phyloP scores from a whole-genome alignment of 2,113 vertebrate genomes.

The Pachyramphus minor region DNA sequence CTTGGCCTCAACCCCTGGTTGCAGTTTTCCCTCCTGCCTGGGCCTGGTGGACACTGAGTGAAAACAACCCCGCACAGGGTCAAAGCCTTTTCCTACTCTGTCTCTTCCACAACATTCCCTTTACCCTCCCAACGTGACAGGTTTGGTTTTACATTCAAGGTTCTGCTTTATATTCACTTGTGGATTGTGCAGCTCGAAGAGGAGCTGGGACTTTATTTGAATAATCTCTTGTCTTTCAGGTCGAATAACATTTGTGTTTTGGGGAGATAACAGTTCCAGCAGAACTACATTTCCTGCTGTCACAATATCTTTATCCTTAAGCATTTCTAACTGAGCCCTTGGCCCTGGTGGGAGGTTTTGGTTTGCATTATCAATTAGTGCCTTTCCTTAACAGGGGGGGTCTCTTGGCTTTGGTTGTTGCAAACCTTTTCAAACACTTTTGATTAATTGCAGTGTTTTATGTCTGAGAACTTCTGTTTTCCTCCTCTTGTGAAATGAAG shows the following conservation, averaged over 20 bases:
- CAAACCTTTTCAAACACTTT: background rate
- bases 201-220: background rate
- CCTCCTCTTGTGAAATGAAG: background rate
- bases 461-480: conserved; percentile 34
- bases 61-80: background rate
- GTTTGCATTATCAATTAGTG: background rate
- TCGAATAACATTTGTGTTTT: background rate
- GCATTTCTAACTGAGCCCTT: background rate
- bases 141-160: fast-evolving
- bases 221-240: background rate
- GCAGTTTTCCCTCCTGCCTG: background rate
- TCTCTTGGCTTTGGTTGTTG: background rate
- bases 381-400: background rate
- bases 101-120: background rate
- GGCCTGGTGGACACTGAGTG: background rate
- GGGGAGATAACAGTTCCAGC: background rate
- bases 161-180: fast-evolving
- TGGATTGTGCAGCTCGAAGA: background rate
- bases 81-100: background rate
- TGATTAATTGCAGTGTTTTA: conserved; percentile 22
- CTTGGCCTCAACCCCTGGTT: background rate
- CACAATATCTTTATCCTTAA: background rate
- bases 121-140: background rate
- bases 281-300: background rate
- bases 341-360: background rate